Conservation (phyloP, 2,797 vertebrate genomes). For the Ibycter americanus region DNA sequence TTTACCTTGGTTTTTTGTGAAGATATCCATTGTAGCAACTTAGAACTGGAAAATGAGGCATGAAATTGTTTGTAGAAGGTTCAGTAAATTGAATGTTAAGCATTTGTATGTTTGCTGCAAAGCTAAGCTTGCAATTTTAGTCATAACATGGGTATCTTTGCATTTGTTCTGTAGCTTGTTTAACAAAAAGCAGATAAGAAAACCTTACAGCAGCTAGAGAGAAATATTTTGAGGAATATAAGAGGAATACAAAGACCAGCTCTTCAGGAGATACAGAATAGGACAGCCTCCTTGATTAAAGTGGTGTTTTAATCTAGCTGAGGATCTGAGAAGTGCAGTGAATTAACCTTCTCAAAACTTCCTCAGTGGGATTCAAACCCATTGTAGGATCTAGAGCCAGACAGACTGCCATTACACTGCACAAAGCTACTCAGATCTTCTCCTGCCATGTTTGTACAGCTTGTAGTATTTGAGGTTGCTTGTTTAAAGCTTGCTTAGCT, state of each 20-base stretch:
- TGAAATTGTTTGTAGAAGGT: slow-evolving; percentile 74
- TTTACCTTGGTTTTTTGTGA: slow-evolving; percentile 30
- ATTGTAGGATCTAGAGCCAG: neutral
- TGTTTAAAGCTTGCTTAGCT: neutral
- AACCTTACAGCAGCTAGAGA: neutral
- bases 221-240: neutral
- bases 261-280: neutral
- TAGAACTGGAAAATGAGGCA: slow-evolving; percentile 69
- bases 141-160: neutral
- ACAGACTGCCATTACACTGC: neutral
- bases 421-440: neutral
- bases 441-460: neutral
- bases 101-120: slow-evolving; percentile 33
- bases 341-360: neutral
- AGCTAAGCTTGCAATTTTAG: slow-evolving; percentile 31
- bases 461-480: neutral
- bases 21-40: slow-evolving; percentile 64
- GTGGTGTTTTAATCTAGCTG: neutral
- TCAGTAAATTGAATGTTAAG: slow-evolving; percentile 63
- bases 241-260: neutral
- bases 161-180: slow-evolving; percentile 26
- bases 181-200: neutral
- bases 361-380: neutral
- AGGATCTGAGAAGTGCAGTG: rapidly evolving
- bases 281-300: neutral